These are phyloP conservation scores for Tribolium madens DNA, from an alignment of 1,140 invertebrate species.

Conservation along the genomic window DNA sequence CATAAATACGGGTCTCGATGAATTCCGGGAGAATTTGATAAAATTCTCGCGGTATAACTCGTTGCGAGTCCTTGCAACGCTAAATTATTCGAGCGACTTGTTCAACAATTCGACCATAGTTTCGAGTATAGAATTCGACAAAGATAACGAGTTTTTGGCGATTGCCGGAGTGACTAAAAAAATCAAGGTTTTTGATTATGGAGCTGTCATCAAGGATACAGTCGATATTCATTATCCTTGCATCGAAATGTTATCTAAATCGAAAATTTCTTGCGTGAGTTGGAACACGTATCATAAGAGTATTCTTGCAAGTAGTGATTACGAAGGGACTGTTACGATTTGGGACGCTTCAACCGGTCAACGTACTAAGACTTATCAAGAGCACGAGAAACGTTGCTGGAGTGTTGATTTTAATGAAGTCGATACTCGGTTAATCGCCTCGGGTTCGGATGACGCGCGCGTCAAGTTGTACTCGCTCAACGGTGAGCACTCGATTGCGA, in stretches of 20 bases:
- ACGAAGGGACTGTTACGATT: slow-evolving; percentile 93
- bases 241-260: slow-evolving; percentile 92
- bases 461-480: slow-evolving; percentile 96
- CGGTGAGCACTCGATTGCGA: slow-evolving; percentile 87
- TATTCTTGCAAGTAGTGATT: slow-evolving; percentile 90
- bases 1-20: slow-evolving; percentile 74
- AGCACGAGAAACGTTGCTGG: slow-evolving; percentile 97
- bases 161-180: slow-evolving; percentile 96
- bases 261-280: slow-evolving; percentile 95
- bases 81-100: slow-evolving; percentile 90
- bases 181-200: slow-evolving; percentile 95
- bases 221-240: slow-evolving; percentile 93
- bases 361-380: slow-evolving; percentile 81
- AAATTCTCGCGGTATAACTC: slow-evolving; percentile 90
- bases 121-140: slow-evolving; percentile 97
- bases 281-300: slow-evolving; percentile 96
- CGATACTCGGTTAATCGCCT: slow-evolving; percentile 91
- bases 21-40: slow-evolving; percentile 88
- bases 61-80: slow-evolving; percentile 84
- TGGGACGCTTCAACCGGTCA: slow-evolving; percentile 93
- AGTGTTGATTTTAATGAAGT: slow-evolving; percentile 96
- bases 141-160: slow-evolving; percentile 96
- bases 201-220: slow-evolving; percentile 83
- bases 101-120: slow-evolving; percentile 93
- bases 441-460: slow-evolving; percentile 93